A percentile compares a stretch with the other conserved stretches of the same genome.
These are phyloP conservation scores for Percopsis transmontana DNA, from an alignment of 2,113 vertebrate genomes.

Conservation along the genomic window DNA sequence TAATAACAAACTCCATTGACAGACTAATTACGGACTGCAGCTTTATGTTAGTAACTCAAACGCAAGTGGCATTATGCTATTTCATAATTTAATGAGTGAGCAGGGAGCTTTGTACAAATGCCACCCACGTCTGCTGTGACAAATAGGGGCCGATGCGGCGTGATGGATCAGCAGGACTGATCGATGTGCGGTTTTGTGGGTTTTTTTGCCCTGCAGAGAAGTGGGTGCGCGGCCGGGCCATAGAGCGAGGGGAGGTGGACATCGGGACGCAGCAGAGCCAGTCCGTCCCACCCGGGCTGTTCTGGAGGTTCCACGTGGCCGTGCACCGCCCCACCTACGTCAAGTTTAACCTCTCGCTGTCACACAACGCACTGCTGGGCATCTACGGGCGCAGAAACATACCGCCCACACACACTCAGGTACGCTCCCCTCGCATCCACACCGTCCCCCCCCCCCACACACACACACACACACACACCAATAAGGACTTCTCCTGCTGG, in stretches of 20 bases:
- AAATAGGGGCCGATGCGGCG: not conserved
- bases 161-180: too few species aligned
- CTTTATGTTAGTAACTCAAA: too few species aligned
- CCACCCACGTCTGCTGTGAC: too few species aligned
- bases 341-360: conserved; percentile 96
- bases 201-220: conserved; percentile 60
- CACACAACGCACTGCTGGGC: conserved; percentile 92
- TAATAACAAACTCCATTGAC: too few species aligned
- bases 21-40: too few species aligned
- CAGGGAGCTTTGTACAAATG: too few species aligned
- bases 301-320: conserved; percentile 97
- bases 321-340: conserved; percentile 94
- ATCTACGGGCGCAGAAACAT: conserved; percentile 98
- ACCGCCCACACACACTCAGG: conserved; percentile 98
- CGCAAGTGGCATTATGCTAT: too few species aligned
- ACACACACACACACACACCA: not conserved
- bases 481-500: conserved; percentile 1
- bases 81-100: too few species aligned
- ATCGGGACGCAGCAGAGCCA: conserved; percentile 92
- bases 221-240: conserved; percentile 85
- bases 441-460: not conserved
- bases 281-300: conserved; percentile 92
- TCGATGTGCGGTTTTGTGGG: not conserved
- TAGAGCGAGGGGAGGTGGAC: conserved; percentile 94
- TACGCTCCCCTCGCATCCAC: conserved; percentile 57